Conservation (phyloP, 2,888 invertebrate species). For the Limnephilus auricula region DNA sequence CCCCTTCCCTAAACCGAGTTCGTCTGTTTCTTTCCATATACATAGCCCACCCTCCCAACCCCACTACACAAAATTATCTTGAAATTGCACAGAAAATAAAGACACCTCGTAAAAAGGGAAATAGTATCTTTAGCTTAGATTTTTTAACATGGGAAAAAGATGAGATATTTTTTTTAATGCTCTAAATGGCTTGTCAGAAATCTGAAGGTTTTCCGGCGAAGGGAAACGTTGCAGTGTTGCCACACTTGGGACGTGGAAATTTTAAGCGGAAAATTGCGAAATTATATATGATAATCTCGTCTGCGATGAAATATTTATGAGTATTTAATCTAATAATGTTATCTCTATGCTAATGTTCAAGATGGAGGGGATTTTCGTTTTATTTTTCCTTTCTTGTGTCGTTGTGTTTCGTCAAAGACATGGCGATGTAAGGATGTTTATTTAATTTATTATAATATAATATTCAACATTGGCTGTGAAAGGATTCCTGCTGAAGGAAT, state of each 20-base stretch:
- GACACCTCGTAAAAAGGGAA: neutral
- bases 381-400: constrained; percentile 48
- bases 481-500: neutral
- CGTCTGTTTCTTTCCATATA: constrained; percentile 66
- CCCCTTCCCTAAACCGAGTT: constrained; percentile 69
- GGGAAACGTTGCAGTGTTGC: constrained; percentile 56
- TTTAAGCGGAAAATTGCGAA: constrained; percentile 62
- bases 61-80: constrained; percentile 37
- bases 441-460: constrained; percentile 6
- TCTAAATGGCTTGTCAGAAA: constrained; percentile 11
- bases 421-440: neutral
- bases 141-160: too few relatives aligned
- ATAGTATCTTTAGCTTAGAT: neutral
- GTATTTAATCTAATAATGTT: constrained; percentile 60
- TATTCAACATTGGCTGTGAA: neutral
- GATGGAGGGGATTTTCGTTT: constrained; percentile 44
- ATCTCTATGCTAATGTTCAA: constrained; percentile 57
- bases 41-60: constrained; percentile 54
- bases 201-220: constrained; percentile 5
- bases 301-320: constrained; percentile 58
- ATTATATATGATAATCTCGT: constrained; percentile 58
- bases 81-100: constrained; percentile 45
- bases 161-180: neutral
- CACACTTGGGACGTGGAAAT: constrained; percentile 55
- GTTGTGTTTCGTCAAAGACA: constrained; percentile 37